Percentiles rank a stretch among this genome's conserved stretches.
Evolutionary conservation across 2,113 vertebrate genomes (phyloP).

Genomic region (Chauna torquata): DNA sequence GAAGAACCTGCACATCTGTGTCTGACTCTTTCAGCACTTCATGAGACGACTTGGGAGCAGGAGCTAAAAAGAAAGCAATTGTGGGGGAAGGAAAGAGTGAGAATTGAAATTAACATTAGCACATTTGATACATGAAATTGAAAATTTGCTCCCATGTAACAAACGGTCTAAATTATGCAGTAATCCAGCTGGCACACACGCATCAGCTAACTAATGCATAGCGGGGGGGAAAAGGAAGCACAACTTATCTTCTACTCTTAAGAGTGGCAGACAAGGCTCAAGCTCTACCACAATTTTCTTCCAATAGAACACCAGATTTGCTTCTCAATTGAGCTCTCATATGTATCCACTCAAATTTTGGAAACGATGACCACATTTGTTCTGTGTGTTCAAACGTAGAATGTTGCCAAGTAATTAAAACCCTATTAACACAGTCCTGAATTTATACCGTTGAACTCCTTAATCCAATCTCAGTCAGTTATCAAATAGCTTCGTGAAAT

Average conservation of each 20-base stretch:
- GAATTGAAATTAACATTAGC: neutral
- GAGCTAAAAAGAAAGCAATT: conserved; percentile 56
- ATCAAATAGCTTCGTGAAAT: neutral
- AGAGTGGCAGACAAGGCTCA: neutral
- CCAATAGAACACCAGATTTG: neutral
- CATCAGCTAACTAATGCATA: neutral
- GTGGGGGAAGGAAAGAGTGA: neutral
- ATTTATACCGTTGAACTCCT: neutral
- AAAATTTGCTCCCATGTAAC: neutral
- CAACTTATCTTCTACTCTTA: neutral
- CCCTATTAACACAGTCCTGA: neutral
- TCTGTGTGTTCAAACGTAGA: neutral
- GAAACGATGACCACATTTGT: neutral
- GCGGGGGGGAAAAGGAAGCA: neutral
- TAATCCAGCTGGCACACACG: neutral
- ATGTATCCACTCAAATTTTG: neutral
- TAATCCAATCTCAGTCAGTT: neutral
- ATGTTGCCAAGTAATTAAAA: neutral
- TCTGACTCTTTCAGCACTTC: conserved; percentile 92
- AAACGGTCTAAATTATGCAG: neutral
- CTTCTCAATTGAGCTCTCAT: neutral
- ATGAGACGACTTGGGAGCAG: conserved; percentile 70
- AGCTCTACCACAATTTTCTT: neutral
- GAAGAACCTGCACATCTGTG: conserved; percentile 93
- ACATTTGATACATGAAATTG: neutral